These are phyloP conservation scores for Odontamblyopus lacepedii DNA, from an alignment of 2,797 vertebrate species.

Conservation along the genomic window DNA sequence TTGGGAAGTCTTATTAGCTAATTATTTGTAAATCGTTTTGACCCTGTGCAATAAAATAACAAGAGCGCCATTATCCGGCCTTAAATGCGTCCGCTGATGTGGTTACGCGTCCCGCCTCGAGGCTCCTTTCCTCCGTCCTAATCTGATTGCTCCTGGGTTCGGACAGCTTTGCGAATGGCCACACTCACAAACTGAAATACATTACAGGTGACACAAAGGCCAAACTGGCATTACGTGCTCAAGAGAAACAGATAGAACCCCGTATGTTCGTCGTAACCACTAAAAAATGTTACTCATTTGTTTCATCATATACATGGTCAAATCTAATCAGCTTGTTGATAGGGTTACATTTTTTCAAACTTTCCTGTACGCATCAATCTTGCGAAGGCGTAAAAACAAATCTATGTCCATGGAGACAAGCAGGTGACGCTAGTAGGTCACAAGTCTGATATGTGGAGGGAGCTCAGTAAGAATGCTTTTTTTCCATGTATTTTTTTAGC, in stretches of 20 bases:
- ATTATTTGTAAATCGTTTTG: constrained; percentile 44
- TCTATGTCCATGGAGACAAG: too few relatives aligned
- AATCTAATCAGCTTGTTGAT: too few relatives aligned
- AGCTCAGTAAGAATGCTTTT: too few relatives aligned
- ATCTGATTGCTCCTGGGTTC: constrained; percentile 57
- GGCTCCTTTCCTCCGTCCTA: constrained; percentile 50
- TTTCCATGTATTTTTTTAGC: too few relatives aligned
- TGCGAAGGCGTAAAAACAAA: too few relatives aligned
- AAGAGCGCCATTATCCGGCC: constrained; percentile 24
- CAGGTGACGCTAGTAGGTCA: too few relatives aligned
- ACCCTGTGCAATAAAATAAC: constrained; percentile 11
- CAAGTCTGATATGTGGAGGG: too few relatives aligned
- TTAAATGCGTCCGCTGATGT: constrained; percentile 18
- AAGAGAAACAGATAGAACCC: constrained; percentile 39
- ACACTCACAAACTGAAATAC: constrained; percentile 58
- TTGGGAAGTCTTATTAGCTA: constrained; percentile 35
- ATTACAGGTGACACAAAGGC: constrained; percentile 70
- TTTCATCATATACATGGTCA: too few relatives aligned
- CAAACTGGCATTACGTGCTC: constrained; percentile 52
- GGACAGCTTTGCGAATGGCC: constrained; percentile 56
- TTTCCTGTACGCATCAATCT: too few relatives aligned
- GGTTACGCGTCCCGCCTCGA: constrained; percentile 28
- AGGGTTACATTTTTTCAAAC: too few relatives aligned
- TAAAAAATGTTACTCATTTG: too few relatives aligned
- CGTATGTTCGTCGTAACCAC: background rate